Base-by-base conservation (phyloP, 2,113 vertebrate genomes). In the Climacteris rufus region DNA sequence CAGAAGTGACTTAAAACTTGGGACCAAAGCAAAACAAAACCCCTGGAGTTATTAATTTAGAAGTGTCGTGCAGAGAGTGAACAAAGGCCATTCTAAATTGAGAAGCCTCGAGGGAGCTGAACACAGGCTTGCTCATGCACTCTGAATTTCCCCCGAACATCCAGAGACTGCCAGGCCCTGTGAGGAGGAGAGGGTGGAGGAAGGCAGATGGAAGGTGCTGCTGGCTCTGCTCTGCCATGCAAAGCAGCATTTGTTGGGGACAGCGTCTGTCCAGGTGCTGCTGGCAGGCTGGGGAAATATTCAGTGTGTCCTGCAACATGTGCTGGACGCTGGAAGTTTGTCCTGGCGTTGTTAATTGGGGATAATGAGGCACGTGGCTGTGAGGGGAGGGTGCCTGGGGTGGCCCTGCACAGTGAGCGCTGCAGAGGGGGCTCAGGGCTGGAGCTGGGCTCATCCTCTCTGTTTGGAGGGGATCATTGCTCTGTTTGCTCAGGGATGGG, bases 21-120 rank as follows among this genome's bases (percentile, higher is more conserved):
- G 76, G 86, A 90, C 40, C 56, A 68, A 86, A 64, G 57, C 24
- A 37, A 22, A 66, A 45, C 60, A 49, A 27, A 25, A 19, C 2
- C 7, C 31, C 50, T 10, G 24, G 57, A 76, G 66, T 90, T 72
- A 69, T 30, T 96, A 0, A 77, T 80, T 77, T 94, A 49, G 63
- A 88, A 83, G 69, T 37, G 44, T 76, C 49, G 0, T 9, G 66
- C 68, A n/a, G 93, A 0, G 19, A 86, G 79, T 12, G 75, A 93
- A 94, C 83, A 94, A 96, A 96, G 53, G 71, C 66, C 30, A 4
- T n/a, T 88, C 83, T 27, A 89, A 83, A 75, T n/a, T 14, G 61
- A 64, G 61, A 72, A 44, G 31, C 57, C 86, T 76, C 7, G 1
- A 50, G 66, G 89, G 79, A 85, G 65, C 85, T 82, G 18, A 79